A percentile compares a stretch with the other conserved stretches of the same genome.
Conservation (phyloP, 2,888 invertebrate genomes). For the Pilophorus perplexus region DNA sequence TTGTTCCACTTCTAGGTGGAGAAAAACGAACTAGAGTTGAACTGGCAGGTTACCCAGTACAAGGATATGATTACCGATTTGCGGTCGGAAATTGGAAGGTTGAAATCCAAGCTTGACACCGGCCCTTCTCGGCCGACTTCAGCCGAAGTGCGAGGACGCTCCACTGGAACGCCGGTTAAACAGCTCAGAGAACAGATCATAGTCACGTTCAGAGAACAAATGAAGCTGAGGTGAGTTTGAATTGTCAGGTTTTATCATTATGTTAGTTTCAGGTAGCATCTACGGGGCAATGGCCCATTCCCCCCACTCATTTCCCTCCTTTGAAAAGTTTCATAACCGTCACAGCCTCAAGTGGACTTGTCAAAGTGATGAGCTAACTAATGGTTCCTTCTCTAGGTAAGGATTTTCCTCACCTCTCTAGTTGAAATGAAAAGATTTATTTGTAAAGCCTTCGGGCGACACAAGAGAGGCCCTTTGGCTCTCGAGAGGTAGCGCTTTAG, state of each 20-base stretch:
- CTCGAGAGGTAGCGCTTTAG: too few species aligned
- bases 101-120: conserved; percentile 69
- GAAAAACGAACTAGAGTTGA: conserved; percentile 64
- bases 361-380: too few species aligned
- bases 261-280: too few species aligned
- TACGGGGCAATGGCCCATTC: not conserved
- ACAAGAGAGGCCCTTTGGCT: too few species aligned
- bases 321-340: too few species aligned
- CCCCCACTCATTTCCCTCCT: not conserved
- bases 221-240: conserved; percentile 70
- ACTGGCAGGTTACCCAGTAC: conserved; percentile 80
- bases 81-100: conserved; percentile 76
- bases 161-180: conserved; percentile 48
- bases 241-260: too few species aligned
- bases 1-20: conserved; percentile 61
- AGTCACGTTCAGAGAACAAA: conserved; percentile 86
- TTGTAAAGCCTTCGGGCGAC: too few species aligned
- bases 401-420: too few species aligned
- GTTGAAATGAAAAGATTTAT: too few species aligned
- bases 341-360: too few species aligned
- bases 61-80: conserved; percentile 77
- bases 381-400: too few species aligned
- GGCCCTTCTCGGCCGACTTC: conserved; percentile 54
- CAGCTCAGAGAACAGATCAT: conserved; percentile 79
- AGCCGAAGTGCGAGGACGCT: conserved; percentile 39